These are phyloP conservation scores for Didymodactylos carnosus DNA, from an alignment of 2,888 invertebrate genomes.

Conservation along the genomic window DNA sequence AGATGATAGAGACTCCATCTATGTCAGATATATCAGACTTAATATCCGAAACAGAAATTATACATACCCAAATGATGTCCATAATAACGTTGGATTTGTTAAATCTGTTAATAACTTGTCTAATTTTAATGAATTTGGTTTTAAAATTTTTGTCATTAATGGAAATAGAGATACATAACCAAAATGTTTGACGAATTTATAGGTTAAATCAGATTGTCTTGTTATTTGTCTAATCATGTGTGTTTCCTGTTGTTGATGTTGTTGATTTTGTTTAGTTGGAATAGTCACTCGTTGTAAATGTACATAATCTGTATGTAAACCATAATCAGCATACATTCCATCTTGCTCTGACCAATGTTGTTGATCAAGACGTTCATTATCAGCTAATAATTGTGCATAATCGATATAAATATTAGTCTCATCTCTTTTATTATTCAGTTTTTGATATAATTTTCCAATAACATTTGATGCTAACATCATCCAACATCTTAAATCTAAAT, in stretches of 20 bases:
- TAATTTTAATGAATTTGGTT: conserved; percentile 59
- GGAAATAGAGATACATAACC: conserved; percentile 92
- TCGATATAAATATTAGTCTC: conserved; percentile 19
- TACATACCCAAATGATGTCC: conserved; percentile 33
- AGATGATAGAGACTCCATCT: too few relatives aligned
- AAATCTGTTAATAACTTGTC: conserved; percentile 56
- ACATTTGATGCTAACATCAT: conserved; percentile 69
- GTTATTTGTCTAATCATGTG: conserved; percentile 27
- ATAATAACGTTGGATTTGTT: conserved; percentile 53
- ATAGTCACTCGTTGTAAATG: neutral
- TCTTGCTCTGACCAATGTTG: conserved; percentile 64
- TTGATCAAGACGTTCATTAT: conserved; percentile 55
- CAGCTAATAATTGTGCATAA: conserved; percentile 50
- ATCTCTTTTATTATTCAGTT: neutral
- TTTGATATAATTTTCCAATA: conserved; percentile 34
- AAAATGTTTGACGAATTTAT: conserved; percentile 53
- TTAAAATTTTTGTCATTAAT: conserved; percentile 61
- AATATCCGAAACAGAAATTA: too few relatives aligned
- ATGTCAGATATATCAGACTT: too few relatives aligned
- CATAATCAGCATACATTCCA: conserved; percentile 63
- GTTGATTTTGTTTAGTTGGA: neutral
- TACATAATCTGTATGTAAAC: conserved; percentile 59
- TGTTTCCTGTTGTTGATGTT: neutral
- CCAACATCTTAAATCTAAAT: conserved; percentile 91
- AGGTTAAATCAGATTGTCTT: conserved; percentile 46